Conservation (phyloP, 1,140 invertebrate genomes). For the Phenacoccus solenopsis region DNA sequence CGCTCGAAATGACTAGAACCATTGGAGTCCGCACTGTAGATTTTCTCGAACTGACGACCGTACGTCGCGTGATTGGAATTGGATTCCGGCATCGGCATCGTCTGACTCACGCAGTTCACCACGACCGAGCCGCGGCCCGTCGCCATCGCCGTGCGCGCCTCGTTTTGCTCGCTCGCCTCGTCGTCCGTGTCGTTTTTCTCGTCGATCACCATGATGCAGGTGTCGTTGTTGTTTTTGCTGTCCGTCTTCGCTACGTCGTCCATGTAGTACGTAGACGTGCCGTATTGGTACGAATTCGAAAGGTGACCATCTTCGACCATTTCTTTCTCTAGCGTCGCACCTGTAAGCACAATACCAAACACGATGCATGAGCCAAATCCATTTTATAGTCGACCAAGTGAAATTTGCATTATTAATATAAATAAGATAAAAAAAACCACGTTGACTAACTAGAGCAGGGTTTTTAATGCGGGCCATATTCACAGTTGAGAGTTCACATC, state of each 20-base stretch:
- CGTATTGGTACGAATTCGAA: conserved; percentile 5
- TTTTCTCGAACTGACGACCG: not conserved
- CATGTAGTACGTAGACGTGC: not conserved
- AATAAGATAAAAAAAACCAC: too few species aligned
- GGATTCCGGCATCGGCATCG: not conserved
- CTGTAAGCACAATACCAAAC: too few species aligned
- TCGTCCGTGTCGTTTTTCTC: not conserved
- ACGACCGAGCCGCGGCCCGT: not conserved
- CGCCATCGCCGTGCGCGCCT: not conserved
- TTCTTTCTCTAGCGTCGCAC: not conserved
- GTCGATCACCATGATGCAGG: not conserved
- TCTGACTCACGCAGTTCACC: not conserved
- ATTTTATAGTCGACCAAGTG: too few species aligned
- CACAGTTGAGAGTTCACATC: too few species aligned
- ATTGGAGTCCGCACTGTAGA: not conserved
- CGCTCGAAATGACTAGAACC: not conserved
- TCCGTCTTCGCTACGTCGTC: not conserved
- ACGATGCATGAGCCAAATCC: too few species aligned
- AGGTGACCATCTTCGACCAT: conserved; percentile 13
- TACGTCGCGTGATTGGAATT: not conserved
- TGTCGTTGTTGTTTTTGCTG: not conserved
- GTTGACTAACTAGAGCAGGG: too few species aligned
- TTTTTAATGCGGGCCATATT: too few species aligned
- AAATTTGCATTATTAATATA: too few species aligned
- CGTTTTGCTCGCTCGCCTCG: not conserved